These are phyloP conservation scores for Tragelaphus imberbis DNA, from an alignment of 2,113 vertebrate species.

Conservation along the genomic window DNA sequence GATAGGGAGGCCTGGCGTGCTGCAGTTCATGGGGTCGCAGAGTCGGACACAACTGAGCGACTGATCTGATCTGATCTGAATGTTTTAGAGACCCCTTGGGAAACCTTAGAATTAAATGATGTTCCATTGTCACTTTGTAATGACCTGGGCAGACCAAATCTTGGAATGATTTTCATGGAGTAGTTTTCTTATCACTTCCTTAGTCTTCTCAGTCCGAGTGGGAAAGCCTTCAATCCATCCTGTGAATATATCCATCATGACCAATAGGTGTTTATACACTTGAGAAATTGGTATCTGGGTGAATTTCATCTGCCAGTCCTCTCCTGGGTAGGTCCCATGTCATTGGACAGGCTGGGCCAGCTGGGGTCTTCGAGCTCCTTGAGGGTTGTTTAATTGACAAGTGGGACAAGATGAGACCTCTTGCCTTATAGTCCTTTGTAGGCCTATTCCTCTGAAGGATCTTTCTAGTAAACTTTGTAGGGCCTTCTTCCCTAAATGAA, in stretches of 20 bases:
- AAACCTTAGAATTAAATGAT: background rate
- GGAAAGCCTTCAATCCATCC: background rate
- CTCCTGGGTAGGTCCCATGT: background rate
- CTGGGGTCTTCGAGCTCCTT: background rate
- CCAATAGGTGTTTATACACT: background rate
- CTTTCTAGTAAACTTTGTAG: background rate
- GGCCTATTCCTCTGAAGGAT: background rate
- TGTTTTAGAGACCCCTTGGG: background rate
- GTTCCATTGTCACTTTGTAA: background rate
- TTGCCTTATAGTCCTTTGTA: background rate
- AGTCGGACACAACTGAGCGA: too few species aligned
- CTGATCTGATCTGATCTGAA: too few species aligned
- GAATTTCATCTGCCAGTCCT: background rate
- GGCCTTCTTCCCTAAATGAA: background rate
- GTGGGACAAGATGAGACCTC: background rate
- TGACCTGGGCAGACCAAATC: background rate
- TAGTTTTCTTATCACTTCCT: background rate
- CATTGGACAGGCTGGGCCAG: rapidly evolving
- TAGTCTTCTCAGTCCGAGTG: background rate
- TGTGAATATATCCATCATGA: background rate
- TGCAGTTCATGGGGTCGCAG: too few species aligned
- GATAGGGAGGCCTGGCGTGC: too few species aligned
- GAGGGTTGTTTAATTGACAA: background rate
- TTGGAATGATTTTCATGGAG: background rate
- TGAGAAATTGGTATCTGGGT: background rate